A percentile compares a stretch with the other conserved stretches of the same genome.
Conservation (phyloP, 2,888 invertebrate species). For the Scotopteryx bipunctaria region DNA sequence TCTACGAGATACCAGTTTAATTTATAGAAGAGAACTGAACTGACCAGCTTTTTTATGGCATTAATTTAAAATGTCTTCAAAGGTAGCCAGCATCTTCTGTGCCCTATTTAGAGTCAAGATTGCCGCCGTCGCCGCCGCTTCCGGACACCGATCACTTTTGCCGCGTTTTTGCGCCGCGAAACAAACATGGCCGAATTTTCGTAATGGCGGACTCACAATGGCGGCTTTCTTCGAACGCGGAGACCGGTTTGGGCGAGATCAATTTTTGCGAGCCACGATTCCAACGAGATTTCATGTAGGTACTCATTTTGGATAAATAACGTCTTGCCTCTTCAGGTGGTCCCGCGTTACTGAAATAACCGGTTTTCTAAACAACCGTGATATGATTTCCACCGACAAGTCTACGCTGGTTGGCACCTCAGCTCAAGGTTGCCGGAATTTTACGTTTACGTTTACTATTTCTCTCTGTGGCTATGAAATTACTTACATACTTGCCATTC, state of each 20-base stretch:
- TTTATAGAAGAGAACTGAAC: slow-evolving; percentile 1
- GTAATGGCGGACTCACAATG: slow-evolving; percentile 67
- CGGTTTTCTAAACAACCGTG: slow-evolving; percentile 62
- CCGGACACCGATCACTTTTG: slow-evolving; percentile 58
- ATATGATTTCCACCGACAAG: slow-evolving; percentile 52
- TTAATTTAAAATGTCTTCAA: not conserved
- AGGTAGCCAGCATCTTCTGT: not conserved
- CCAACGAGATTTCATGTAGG: slow-evolving; percentile 55
- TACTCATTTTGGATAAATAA: slow-evolving; percentile 61
- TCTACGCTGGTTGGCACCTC: slow-evolving; percentile 54
- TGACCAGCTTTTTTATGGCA: not conserved
- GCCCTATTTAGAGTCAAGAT: not conserved
- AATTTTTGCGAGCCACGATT: slow-evolving; percentile 61
- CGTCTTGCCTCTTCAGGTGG: slow-evolving; percentile 69
- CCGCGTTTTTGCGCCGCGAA: slow-evolving; percentile 66
- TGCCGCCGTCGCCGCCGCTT: slow-evolving; percentile 37
- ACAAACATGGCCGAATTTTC: slow-evolving; percentile 77
- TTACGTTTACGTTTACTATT: slow-evolving; percentile 59
- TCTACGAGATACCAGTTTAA: not conserved
- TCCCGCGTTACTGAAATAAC: slow-evolving; percentile 72
- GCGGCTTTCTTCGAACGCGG: slow-evolving; percentile 60
- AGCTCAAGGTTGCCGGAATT: slow-evolving; percentile 57
- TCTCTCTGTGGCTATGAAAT: slow-evolving; percentile 47
- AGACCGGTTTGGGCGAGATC: slow-evolving; percentile 64
- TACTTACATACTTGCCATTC: slow-evolving; percentile 54